Conservation (phyloP, 2,888 invertebrate species). For the Cantharis flavilabris region DNA sequence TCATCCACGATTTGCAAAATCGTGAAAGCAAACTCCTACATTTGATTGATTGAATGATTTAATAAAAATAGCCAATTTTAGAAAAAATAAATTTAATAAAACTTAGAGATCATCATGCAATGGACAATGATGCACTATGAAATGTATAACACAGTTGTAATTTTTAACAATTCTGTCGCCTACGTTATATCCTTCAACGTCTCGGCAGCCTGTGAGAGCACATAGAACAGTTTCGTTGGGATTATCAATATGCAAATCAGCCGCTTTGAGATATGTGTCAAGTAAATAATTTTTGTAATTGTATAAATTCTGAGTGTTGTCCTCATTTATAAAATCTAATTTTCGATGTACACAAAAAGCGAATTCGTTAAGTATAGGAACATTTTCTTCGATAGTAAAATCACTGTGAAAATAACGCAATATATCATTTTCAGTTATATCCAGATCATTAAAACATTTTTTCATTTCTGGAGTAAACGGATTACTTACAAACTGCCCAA, state of each 20-base stretch:
- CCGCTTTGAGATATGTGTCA: neutral
- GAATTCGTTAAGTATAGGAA: neutral
- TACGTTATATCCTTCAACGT: neutral
- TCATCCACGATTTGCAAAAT: too few relatives aligned
- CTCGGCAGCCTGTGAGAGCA: neutral
- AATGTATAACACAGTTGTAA: neutral
- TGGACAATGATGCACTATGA: neutral
- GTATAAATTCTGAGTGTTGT: neutral
- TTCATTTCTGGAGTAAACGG: neutral
- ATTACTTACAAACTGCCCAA: neutral
- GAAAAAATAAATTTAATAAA: neutral
- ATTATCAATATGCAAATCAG: neutral
- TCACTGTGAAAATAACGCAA: neutral
- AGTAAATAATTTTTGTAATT: neutral
- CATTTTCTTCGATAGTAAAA: neutral
- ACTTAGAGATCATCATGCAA: neutral
- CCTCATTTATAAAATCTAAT: neutral
- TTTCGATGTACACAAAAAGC: neutral
- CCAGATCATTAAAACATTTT: neutral
- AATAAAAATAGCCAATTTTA: too few relatives aligned
- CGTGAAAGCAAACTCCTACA: too few relatives aligned
- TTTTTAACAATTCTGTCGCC: neutral
- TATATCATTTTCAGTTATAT: neutral
- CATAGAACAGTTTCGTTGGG: neutral
- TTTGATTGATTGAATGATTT: too few relatives aligned